Conservation (phyloP, 2,113 vertebrate genomes). For the Climacteris rufus region DNA sequence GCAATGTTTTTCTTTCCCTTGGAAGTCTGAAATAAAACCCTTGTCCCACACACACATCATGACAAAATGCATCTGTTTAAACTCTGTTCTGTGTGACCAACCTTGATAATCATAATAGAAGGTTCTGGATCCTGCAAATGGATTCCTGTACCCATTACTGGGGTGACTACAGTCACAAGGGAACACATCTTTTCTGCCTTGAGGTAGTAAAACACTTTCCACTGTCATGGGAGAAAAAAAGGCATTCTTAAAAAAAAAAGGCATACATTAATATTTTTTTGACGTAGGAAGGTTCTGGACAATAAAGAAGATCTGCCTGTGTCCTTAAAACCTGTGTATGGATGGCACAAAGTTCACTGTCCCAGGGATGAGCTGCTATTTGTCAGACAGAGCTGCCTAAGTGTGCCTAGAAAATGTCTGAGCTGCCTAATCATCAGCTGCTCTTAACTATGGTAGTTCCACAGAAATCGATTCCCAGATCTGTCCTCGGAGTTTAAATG, state of each 20-base stretch:
- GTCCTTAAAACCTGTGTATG: neutral
- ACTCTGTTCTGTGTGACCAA: neutral
- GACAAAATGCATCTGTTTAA: neutral
- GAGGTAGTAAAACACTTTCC: neutral
- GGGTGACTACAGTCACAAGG: neutral
- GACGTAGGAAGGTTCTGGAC: no score
- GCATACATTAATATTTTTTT: no score
- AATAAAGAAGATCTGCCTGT: neutral
- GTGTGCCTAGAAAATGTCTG: neutral
- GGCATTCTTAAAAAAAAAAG: neutral
- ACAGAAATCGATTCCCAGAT: neutral
- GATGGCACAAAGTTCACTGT: neutral
- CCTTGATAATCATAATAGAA: neutral
- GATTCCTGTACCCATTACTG: neutral
- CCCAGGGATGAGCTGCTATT: neutral
- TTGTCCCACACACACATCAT: neutral
- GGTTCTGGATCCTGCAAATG: neutral
- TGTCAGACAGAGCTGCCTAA: neutral
- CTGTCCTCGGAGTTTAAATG: neutral
- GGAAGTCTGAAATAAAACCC: neutral
- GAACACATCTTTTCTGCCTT: neutral
- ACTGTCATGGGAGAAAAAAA: neutral
- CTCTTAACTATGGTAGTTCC: neutral
- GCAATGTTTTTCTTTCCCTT: neutral
- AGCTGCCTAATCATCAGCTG: neutral